Evolutionary conservation across 2,888 invertebrate species (phyloP).

Genomic region (Frankliniella intonsa): DNA sequence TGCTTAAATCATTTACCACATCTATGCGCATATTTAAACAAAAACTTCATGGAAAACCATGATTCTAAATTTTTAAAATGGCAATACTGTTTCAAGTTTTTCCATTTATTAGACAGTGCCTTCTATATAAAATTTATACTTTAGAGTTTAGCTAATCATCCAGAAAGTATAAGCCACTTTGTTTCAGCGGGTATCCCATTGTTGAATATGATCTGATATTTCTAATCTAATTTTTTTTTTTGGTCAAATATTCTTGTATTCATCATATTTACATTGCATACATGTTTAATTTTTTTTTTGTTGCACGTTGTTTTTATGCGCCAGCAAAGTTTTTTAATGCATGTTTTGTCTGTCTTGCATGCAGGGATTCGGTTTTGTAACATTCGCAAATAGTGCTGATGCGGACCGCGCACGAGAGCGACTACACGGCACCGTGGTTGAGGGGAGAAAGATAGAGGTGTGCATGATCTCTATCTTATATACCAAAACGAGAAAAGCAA

Average conservation of each 20-base stretch:
- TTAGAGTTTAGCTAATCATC: not conserved
- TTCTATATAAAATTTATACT: not conserved
- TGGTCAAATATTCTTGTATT: slow-evolving; percentile 19
- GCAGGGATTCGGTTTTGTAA: slow-evolving; percentile 99
- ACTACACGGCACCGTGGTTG: slow-evolving; percentile 99
- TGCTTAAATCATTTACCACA: slow-evolving; percentile 17
- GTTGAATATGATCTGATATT: slow-evolving; percentile 23
- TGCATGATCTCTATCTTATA: slow-evolving; percentile 61
- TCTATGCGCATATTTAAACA: not conserved
- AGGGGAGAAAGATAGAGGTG: slow-evolving; percentile 99
- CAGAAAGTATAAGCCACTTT: not conserved
- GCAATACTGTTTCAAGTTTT: not conserved
- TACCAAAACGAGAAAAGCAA: slow-evolving; percentile 32
- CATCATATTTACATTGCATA: slow-evolving; percentile 29
- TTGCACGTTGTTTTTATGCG: slow-evolving; percentile 42
- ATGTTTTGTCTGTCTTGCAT: slow-evolving; percentile 95
- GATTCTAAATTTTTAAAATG: not conserved
- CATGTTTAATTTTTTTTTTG: slow-evolving; percentile 29
- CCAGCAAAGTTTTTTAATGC: slow-evolving; percentile 62
- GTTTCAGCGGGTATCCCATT: slow-evolving; percentile 20
- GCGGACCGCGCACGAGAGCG: slow-evolving; percentile 99
- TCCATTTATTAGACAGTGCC: not conserved
- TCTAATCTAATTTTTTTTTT: slow-evolving; percentile 18
- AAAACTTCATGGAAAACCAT: not conserved
- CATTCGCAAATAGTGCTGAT: slow-evolving; percentile 99